phyloP scores from a whole-genome alignment of 2,797 vertebrate genomes.

The Centroberyx gerrardi region DNA sequence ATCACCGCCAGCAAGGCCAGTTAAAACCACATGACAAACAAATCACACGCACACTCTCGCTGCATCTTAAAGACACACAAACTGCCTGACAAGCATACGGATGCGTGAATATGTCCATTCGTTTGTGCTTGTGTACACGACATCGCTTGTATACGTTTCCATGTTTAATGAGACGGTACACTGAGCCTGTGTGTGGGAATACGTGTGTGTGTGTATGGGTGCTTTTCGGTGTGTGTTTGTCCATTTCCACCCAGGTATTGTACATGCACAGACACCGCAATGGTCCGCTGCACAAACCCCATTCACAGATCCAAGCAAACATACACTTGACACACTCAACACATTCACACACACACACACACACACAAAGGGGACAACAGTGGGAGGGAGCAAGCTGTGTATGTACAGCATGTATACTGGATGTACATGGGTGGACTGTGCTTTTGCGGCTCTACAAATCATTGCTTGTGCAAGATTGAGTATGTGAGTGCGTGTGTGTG shows the following conservation, averaged over 20 bases:
- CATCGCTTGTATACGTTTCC: slow-evolving; percentile 12
- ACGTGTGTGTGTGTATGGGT: not conserved
- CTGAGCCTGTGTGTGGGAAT: slow-evolving; percentile 8
- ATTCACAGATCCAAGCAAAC: too few relatives aligned
- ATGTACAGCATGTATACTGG: not conserved
- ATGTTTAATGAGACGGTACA: slow-evolving; percentile 19
- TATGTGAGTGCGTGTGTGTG: not conserved
- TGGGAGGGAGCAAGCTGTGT: not conserved
- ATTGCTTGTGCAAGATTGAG: not conserved
- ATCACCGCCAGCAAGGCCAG: slow-evolving; percentile 55
- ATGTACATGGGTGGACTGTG: slow-evolving; percentile 1
- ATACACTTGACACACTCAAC: not conserved
- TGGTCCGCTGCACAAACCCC: slow-evolving; percentile 6
- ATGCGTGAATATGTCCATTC: slow-evolving; percentile 4
- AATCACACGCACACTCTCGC: not conserved
- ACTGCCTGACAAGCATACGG: not conserved
- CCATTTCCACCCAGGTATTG: slow-evolving; percentile 19
- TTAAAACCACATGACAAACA: slow-evolving; percentile 52
- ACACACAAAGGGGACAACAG: not conserved
- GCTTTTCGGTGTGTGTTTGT: not conserved
- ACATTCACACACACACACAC: not conserved
- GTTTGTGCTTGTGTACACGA: slow-evolving; percentile 13
- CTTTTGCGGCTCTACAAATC: slow-evolving; percentile 13
- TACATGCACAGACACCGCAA: slow-evolving; percentile 12
- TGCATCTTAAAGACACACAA: not conserved